phyloP scores from a whole-genome alignment of 2,888 invertebrate genomes.

The Ormyrus pomaceus region DNA sequence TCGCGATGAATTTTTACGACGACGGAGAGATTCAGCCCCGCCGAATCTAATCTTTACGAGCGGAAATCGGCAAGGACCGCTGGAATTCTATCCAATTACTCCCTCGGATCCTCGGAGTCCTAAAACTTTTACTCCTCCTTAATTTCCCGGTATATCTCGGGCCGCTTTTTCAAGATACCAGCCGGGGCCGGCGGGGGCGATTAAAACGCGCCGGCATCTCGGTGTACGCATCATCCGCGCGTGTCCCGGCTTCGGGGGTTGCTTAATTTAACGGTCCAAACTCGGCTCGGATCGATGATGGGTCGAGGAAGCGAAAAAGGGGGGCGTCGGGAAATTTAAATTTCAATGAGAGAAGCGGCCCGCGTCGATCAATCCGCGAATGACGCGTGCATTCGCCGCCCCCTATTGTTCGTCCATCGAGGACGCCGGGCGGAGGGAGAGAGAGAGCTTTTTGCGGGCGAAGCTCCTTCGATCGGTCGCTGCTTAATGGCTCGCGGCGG shows the following conservation, averaged over 20 bases:
- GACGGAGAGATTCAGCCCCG: neutral
- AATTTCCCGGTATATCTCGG: neutral
- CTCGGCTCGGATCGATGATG: constrained; percentile 7
- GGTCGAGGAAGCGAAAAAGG: neutral
- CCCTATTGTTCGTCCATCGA: too few relatives aligned
- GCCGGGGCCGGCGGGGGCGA: too few relatives aligned
- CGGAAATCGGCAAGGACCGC: neutral
- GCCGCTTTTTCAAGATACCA: neutral
- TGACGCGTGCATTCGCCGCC: too few relatives aligned
- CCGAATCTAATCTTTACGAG: neutral
- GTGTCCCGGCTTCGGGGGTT: too few relatives aligned
- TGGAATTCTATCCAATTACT: neutral
- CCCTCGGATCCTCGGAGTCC: neutral
- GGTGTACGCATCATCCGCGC: too few relatives aligned
- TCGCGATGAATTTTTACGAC: constrained; percentile 5
- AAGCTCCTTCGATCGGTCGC: too few relatives aligned
- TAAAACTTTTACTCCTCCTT: constrained; percentile 1
- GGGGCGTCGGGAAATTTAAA: constrained; percentile 19
- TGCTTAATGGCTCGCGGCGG: too few relatives aligned
- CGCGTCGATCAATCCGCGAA: neutral
- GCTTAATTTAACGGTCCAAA: neutral
- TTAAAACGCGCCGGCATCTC: too few relatives aligned
- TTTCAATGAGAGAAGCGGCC: constrained; percentile 13
- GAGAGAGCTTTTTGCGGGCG: too few relatives aligned
- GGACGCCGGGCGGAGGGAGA: too few relatives aligned